Base-by-base conservation (phyloP, 2,888 invertebrate genomes). In the Drosophila pegasa region DNA sequence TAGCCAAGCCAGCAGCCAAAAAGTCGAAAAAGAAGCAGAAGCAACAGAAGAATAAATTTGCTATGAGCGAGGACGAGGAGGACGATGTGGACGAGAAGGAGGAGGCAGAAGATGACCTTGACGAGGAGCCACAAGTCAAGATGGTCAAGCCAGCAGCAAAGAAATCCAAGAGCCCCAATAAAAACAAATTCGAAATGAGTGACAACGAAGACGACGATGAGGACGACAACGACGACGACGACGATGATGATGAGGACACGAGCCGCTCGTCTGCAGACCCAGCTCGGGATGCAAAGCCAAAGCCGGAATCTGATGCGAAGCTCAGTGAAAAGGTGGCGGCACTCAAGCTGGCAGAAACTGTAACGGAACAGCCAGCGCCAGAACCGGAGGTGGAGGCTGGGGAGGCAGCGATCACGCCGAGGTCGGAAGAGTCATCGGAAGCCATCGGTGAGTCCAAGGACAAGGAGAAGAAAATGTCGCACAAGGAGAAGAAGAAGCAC, bases 401-500 rank as follows among this genome's bases (percentile, higher is more conserved):
- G 3, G 50, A 48, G 5, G 5, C 35, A 2, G 43, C 22, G 45
- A 55, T 37, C 16, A 71, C 70, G 29, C 56, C 58, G n/a, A 50
- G 51, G n/a, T 73, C 70, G 12, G 56, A 56, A 33, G 59, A 70
- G 27, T 41, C 57, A 14, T 16, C 48, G 10, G 64, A 54, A 6
- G 51, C 62, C 35, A 50, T 62, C 16, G 37, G 41, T 16, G 29
- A 70, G 41, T 9, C 52, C 16, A 82, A 41, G 2, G 54, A 54
- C 20, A 91, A 90, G 1, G 96, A 95, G 71, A 96, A 96, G 92
- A 97, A 97, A 91, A 89, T 98, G 55, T 96, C 97, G 2, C 97
- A 97, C 90, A 98, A 97, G 92, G 98, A 98, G 90, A 97, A 97
- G 92, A 98, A 97, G 89, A 97, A 97, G 89, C 87, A 97, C 71